Base-by-base conservation (phyloP, 2,113 vertebrate species). In the Thymallus thymallus region DNA sequence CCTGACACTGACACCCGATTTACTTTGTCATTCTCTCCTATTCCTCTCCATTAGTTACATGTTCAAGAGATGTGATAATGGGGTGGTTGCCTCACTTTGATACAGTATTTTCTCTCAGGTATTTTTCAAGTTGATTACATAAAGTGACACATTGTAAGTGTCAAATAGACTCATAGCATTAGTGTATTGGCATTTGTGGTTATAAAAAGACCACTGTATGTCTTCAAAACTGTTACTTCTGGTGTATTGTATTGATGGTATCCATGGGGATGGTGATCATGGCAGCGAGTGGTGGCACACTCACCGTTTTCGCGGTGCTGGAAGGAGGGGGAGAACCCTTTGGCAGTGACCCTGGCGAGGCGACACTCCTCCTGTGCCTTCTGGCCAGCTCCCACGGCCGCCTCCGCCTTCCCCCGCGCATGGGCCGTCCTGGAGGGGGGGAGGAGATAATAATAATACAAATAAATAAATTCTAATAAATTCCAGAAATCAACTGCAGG, bases 271-370 rank as follows among this genome's bases (percentile, higher is more conserved):
- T 63, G 61, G 61, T 16, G 62, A 14, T 26, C 23, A 13, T 2
- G 62, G 48, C 3, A 26, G 35, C 9, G 9, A 41, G 35, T 32
- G 29, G 63, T 35, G 63, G 51, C 3, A 10, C 69, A 90, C 96
- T 93, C 87, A 98, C 97, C 96, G 0, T 98, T 98, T 85, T 97
- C 96, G 78, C 95, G 88, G 92, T 97, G 96, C 91, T 98, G 96
- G 92, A 96, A 98, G 88, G 97, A 97, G 16, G 97, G 97, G 0
- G 97, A 98, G 92, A 98, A 98, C 93, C 98, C 96, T 93, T 97
- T 99, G 94, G 97, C 97, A 87, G 95, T 96, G 93, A 98, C 94
- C 90, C 97, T 93, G 88, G 97, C 97, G 45, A 98, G 92, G 75
- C 96, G 94, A 1, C 96, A 96, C 85, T 98, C 97, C 80, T 98